These are phyloP conservation scores for Geotrupes spiniger DNA, from an alignment of 2,888 invertebrate species.

Conservation along the genomic window DNA sequence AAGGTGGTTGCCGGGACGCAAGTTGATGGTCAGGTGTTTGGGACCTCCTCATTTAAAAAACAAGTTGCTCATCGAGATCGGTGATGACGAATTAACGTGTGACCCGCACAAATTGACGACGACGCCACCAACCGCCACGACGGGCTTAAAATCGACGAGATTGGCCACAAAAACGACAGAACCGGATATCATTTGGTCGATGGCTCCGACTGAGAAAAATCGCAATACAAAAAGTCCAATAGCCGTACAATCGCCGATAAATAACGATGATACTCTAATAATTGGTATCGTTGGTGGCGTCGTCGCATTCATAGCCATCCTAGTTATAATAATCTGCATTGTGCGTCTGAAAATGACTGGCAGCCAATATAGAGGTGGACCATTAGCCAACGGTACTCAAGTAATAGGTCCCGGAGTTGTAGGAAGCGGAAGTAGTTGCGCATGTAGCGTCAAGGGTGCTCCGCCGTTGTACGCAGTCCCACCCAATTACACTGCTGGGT, in stretches of 20 bases:
- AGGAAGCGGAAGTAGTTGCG: conserved; percentile 54
- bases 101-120: conserved; percentile 62
- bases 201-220: conserved; percentile 56
- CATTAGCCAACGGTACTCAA: conserved; percentile 58
- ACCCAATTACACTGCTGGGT: conserved; percentile 51
- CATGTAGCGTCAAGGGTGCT: conserved; percentile 52
- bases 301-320: conserved; percentile 84
- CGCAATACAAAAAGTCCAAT: conserved; percentile 54
- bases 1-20: conserved; percentile 70
- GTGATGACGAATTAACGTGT: conserved; percentile 79
- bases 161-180: conserved; percentile 65
- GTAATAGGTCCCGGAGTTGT: conserved; percentile 40
- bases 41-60: conserved; percentile 70
- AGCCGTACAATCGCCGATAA: conserved; percentile 59
- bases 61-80: conserved; percentile 69
- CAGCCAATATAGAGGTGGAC: no score
- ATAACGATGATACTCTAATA: conserved; percentile 88
- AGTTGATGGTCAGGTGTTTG: conserved; percentile 60
- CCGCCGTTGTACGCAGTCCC: conserved; percentile 59
- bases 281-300: conserved; percentile 94
- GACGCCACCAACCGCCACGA: conserved; percentile 47
- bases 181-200: conserved; percentile 87
- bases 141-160: conserved; percentile 51
- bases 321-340: conserved; percentile 86
- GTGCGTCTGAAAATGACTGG: conserved; percentile 59